phyloP scores from a whole-genome alignment of 1,140 invertebrate species.

The Riptortus pedestris region DNA sequence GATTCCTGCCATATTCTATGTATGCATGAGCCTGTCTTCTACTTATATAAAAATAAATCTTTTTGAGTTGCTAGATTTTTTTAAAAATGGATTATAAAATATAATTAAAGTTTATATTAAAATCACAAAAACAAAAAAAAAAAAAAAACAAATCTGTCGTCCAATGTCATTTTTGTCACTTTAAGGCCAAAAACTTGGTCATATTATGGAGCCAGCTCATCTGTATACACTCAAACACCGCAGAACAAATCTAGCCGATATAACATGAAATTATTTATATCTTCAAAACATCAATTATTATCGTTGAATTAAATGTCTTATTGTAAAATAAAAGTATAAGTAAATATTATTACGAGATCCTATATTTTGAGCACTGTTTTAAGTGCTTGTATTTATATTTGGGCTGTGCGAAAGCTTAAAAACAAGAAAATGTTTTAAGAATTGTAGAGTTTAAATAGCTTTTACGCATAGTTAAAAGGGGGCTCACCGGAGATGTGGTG shows the following conservation, averaged over 20 bases:
- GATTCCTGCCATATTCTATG: constrained; percentile 26
- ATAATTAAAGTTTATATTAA: constrained; percentile 7
- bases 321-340: constrained; percentile 27
- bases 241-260: constrained; percentile 26
- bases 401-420: constrained; percentile 35
- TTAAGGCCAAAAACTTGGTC: constrained; percentile 6
- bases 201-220: constrained; percentile 22
- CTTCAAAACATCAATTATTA: constrained; percentile 30
- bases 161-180: constrained; percentile 10
- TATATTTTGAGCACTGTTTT: constrained; percentile 36
- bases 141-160: constrained; percentile 22
- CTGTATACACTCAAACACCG: constrained; percentile 30
- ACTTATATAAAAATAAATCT: constrained; percentile 16
- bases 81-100: constrained; percentile 12
- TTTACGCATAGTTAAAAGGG: constrained; percentile 30
- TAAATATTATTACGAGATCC: constrained; percentile 30
- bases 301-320: constrained; percentile 29
- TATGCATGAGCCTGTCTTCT: constrained; percentile 26
- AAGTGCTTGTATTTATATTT: constrained; percentile 35
- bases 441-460: constrained; percentile 31
- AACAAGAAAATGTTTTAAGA: constrained; percentile 31
- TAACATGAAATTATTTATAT: constrained; percentile 30
- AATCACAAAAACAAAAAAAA: background rate
- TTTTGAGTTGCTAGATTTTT: constrained; percentile 20
- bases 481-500: constrained; percentile 26